A percentile compares a stretch with the other conserved stretches of the same genome.
These are phyloP conservation scores for Dipus sagitta DNA, from an alignment of 2,797 vertebrate genomes.

Conservation along the genomic window DNA sequence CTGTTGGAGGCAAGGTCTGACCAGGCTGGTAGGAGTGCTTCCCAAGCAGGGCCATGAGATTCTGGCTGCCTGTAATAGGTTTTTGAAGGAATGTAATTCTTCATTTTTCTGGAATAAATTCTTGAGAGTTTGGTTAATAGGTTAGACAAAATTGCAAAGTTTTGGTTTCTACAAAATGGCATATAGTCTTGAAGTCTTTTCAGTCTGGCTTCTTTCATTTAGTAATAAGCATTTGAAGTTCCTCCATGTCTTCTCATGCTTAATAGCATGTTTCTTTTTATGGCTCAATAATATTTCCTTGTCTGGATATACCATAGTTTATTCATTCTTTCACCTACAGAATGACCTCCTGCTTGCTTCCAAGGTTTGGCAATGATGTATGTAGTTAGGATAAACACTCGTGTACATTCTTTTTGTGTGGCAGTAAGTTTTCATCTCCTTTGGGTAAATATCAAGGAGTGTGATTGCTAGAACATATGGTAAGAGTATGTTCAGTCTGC, in stretches of 20 bases:
- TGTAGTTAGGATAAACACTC: conserved; percentile 3
- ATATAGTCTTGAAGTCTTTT: background rate
- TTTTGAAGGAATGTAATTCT: background rate
- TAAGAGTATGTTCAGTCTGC: background rate
- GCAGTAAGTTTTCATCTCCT: conserved; percentile 21
- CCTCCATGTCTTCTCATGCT: background rate
- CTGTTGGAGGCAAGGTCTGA: no score
- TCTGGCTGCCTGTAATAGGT: background rate
- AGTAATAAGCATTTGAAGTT: background rate
- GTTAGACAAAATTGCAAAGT: background rate
- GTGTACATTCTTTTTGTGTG: background rate
- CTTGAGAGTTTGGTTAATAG: background rate
- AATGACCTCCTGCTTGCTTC: background rate
- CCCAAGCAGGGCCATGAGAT: no score
- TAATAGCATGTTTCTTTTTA: background rate
- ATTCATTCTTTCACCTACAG: background rate
- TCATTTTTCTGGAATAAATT: conserved; percentile 7
- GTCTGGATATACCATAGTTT: background rate
- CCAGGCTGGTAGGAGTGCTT: no score
- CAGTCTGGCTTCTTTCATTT: background rate
- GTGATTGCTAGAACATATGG: background rate
- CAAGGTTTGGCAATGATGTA: background rate
- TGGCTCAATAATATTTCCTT: background rate
- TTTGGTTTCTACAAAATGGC: background rate
- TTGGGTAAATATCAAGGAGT: conserved; percentile 1